Evolutionary conservation across 2,888 invertebrate species (phyloP).

Genomic region (Oligia strigilis): DNA sequence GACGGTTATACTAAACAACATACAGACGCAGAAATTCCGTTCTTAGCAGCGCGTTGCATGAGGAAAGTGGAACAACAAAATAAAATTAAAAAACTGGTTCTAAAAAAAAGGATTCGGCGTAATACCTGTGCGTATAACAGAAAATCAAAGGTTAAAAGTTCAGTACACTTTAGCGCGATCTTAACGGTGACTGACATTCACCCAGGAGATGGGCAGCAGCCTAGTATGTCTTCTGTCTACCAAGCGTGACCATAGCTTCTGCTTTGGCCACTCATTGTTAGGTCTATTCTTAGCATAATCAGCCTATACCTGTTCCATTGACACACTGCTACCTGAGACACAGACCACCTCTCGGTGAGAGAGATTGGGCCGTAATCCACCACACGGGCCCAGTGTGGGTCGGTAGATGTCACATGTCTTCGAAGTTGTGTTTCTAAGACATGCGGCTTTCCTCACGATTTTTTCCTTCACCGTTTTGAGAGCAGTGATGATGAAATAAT

Average conservation of each 20-base stretch:
- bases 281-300: too few species aligned
- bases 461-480: neutral
- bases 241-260: neutral
- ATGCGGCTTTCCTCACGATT: too few species aligned
- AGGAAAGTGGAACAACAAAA: conserved; percentile 14
- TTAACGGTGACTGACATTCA: neutral
- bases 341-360: too few species aligned
- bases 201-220: neutral
- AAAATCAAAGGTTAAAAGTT: too few species aligned
- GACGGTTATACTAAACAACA: neutral
- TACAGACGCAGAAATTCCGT: neutral
- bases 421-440: too few species aligned
- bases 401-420: too few species aligned
- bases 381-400: too few species aligned
- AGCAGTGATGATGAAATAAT: neutral
- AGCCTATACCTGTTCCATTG: too few species aligned
- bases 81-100: conserved; percentile 12
- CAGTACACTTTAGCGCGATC: neutral
- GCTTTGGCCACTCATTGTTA: neutral
- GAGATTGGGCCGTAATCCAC: too few species aligned
- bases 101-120: neutral
- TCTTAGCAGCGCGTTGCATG: neutral
- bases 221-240: neutral
- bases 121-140: neutral
- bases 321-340: too few species aligned